Evolutionary conservation across 2,113 vertebrate species (phyloP).

Genomic region (Parus major): DNA sequence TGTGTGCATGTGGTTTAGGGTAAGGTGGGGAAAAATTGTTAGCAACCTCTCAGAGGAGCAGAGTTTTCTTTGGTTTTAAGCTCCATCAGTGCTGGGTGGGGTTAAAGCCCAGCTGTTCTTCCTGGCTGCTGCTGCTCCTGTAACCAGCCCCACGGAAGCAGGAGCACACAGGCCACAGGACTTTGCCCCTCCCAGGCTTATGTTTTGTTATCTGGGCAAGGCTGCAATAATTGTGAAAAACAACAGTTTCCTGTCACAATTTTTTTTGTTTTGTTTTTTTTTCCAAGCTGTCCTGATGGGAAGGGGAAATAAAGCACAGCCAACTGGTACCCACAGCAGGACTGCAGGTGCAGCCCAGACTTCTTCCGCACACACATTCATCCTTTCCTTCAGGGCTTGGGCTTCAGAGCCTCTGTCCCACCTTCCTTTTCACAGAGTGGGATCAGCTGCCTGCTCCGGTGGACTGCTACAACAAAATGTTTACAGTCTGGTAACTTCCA

Average conservation of each 20-base stretch:
- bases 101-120: background rate
- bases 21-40: background rate
- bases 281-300: background rate
- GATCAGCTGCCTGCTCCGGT: background rate
- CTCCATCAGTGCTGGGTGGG: background rate
- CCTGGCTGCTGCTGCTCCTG: background rate
- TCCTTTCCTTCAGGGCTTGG: background rate
- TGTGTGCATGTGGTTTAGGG: background rate
- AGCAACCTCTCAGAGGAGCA: background rate
- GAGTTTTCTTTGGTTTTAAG: background rate
- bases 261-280: background rate
- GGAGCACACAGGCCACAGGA: background rate
- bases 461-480: background rate
- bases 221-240: background rate
- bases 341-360: background rate
- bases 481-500: constrained; percentile 36
- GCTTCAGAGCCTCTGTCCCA: background rate
- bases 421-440: background rate
- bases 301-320: background rate
- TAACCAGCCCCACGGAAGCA: background rate
- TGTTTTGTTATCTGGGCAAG: constrained; percentile 4
- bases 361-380: background rate
- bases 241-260: background rate
- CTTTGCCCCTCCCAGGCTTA: background rate
- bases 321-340: background rate